A percentile compares a stretch with the other conserved stretches of the same genome.
Conservation (phyloP, 2,113 vertebrate genomes). For the Ptilonorhynchus violaceus region DNA sequence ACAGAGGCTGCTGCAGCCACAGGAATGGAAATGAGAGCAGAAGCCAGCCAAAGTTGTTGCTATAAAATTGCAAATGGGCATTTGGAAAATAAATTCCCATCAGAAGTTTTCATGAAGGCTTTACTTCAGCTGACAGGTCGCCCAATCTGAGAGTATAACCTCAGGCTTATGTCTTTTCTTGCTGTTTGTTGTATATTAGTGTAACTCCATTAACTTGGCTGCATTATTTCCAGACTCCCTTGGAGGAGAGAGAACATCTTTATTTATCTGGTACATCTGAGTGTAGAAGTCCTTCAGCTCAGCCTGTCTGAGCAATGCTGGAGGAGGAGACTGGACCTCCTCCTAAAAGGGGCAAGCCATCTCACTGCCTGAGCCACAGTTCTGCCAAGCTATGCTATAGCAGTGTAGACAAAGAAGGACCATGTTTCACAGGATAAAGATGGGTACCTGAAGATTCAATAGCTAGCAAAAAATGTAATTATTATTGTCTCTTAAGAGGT, state of each 20-base stretch:
- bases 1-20: neutral
- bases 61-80: neutral
- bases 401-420: neutral
- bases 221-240: neutral
- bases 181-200: neutral
- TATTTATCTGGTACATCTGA: neutral
- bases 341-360: neutral
- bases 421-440: neutral
- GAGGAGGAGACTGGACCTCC: neutral
- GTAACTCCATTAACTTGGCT: neutral
- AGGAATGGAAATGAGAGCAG: neutral
- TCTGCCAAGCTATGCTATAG: neutral
- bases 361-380: neutral
- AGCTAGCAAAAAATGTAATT: neutral
- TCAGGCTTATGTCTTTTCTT: neutral
- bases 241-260: neutral
- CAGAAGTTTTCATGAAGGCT: neutral
- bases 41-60: neutral
- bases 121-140: neutral
- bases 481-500: neutral
- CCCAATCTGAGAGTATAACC: neutral
- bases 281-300: neutral
- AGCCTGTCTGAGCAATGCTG: neutral
- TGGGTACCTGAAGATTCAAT: neutral
- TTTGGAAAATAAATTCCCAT: slow-evolving; percentile 3